Conservation (phyloP, 2,888 invertebrate species). For the Dorcus parallelipipedus region DNA sequence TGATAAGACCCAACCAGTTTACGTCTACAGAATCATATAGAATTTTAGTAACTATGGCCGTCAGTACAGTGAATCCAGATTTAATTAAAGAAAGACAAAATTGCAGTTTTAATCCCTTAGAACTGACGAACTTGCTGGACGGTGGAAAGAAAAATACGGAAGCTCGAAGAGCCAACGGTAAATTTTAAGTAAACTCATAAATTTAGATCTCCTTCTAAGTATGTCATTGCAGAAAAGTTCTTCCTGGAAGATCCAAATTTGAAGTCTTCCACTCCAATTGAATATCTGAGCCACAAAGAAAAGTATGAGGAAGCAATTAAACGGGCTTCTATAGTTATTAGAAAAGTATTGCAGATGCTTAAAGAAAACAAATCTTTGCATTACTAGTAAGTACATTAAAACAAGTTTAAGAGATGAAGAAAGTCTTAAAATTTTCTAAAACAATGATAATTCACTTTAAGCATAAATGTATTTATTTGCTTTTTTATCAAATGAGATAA, state of each 20-base stretch:
- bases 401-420: neutral
- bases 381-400: constrained; percentile 58
- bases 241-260: too few relatives aligned
- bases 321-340: constrained; percentile 14
- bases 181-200: neutral
- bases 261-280: too few relatives aligned
- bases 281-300: too few relatives aligned
- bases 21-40: too few relatives aligned
- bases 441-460: too few relatives aligned
- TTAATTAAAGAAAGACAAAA: constrained; percentile 68
- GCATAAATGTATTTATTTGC: too few relatives aligned
- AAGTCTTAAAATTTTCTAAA: too few relatives aligned
- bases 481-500: too few relatives aligned
- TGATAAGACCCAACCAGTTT: too few relatives aligned
- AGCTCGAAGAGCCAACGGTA: too few relatives aligned
- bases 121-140: constrained; percentile 74
- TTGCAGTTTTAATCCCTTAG: constrained; percentile 70
- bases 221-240: constrained; percentile 22
- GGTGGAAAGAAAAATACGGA: constrained; percentile 52
- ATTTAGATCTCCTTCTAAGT: constrained; percentile 13
- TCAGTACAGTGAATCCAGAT: constrained; percentile 46
- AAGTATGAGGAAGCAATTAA: too few relatives aligned
- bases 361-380: constrained; percentile 70
- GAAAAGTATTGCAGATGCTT: constrained; percentile 55
- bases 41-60: constrained; percentile 2